A percentile compares a stretch with the other conserved stretches of the same genome.
Evolutionary conservation across 2,888 invertebrate species (phyloP).

Genomic region (Amblyteles armatorius): DNA sequence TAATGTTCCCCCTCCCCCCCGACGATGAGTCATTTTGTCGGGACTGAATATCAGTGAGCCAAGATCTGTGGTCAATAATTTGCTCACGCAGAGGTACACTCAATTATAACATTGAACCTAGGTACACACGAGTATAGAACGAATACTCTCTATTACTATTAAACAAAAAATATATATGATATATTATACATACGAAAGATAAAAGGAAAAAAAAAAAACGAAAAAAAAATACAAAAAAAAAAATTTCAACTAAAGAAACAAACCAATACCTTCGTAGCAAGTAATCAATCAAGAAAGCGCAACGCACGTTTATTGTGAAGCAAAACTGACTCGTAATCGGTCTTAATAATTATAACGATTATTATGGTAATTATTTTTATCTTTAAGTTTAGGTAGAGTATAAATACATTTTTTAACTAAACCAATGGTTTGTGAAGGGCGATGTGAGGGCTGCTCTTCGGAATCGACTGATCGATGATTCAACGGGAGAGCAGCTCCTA

Average conservation of each 20-base stretch:
- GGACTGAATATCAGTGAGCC: slow-evolving; percentile 69
- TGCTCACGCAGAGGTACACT: slow-evolving; percentile 71
- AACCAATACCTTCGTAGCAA: slow-evolving; percentile 74
- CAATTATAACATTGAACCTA: slow-evolving; percentile 73
- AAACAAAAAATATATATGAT: slow-evolving; percentile 70
- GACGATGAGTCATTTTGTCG: slow-evolving; percentile 67
- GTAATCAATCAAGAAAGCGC: slow-evolving; percentile 72
- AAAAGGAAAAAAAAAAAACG: slow-evolving; percentile 42
- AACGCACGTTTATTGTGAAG: slow-evolving; percentile 65
- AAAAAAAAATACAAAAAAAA: slow-evolving; percentile 53
- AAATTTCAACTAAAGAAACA: slow-evolving; percentile 70
- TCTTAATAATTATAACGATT: slow-evolving; percentile 70
- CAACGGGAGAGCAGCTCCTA: slow-evolving; percentile 45
- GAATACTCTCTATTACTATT: slow-evolving; percentile 72
- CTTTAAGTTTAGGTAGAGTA: slow-evolving; percentile 75
- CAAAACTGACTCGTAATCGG: slow-evolving; percentile 69
- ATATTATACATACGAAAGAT: slow-evolving; percentile 68
- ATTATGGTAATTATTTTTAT: slow-evolving; percentile 74
- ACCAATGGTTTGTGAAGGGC: slow-evolving; percentile 54
- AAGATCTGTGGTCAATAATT: slow-evolving; percentile 72
- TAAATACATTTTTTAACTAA: slow-evolving; percentile 76
- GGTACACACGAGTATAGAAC: slow-evolving; percentile 71
- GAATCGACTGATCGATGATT: slow-evolving; percentile 43
- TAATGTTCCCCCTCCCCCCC: slow-evolving; percentile 61
- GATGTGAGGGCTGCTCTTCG: slow-evolving; percentile 58